Conservation (phyloP, 2,888 invertebrate genomes). For the Limnephilus lunatus region DNA sequence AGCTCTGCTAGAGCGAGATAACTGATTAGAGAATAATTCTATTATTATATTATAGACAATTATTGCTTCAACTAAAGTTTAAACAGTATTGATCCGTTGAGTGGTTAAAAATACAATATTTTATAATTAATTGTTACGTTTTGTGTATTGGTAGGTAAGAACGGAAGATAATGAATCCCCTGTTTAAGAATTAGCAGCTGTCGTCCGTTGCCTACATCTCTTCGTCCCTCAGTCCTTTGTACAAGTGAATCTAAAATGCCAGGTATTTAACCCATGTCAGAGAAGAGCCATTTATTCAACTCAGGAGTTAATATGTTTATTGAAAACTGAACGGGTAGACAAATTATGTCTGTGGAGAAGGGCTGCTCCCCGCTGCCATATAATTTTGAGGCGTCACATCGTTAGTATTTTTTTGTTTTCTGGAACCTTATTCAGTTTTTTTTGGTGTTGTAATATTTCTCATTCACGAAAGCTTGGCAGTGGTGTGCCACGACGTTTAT, state of each 20-base stretch:
- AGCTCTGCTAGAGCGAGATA: too few species aligned
- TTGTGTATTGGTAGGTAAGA: background rate
- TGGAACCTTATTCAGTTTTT: background rate
- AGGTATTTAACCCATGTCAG: constrained; percentile 21
- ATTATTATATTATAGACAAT: too few species aligned
- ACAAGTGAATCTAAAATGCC: background rate
- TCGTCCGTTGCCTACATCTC: background rate
- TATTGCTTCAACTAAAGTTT: too few species aligned
- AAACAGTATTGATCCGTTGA: too few species aligned
- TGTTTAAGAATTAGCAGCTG: background rate
- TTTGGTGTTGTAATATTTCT: background rate
- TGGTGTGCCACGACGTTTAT: background rate
- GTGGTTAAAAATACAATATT: too few species aligned
- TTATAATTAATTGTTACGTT: background rate
- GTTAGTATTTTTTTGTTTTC: constrained; percentile 17
- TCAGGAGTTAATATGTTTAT: constrained; percentile 46
- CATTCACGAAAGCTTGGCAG: background rate
- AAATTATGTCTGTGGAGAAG: constrained; percentile 56
- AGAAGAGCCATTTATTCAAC: constrained; percentile 35
- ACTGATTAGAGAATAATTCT: too few species aligned
- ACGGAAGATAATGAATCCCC: background rate
- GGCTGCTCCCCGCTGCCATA: constrained; percentile 57
- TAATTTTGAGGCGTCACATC: constrained; percentile 53
- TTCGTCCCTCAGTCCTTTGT: background rate
- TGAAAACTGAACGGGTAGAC: constrained; percentile 57